Evolutionary conservation across 2,797 vertebrate species (phyloP).

Genomic region (Pseudopleuronectes americanus): DNA sequence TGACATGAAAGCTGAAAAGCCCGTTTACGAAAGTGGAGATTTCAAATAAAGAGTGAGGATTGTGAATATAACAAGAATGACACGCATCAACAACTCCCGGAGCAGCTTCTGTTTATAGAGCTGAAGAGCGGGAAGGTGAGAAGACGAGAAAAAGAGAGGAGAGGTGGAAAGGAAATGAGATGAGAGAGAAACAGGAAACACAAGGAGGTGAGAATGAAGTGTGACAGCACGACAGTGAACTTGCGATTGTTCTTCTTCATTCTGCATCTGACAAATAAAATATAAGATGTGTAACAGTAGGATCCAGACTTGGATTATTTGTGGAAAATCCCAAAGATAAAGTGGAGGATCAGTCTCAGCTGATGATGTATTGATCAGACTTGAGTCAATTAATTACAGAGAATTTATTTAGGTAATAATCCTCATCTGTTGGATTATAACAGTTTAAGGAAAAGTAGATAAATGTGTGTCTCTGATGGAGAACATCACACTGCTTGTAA

Average conservation of each 20-base stretch:
- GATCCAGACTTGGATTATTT: not conserved
- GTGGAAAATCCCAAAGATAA: not conserved
- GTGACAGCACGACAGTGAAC: constrained; percentile 7
- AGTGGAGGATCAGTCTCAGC: too few species aligned
- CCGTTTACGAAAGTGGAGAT: constrained; percentile 7
- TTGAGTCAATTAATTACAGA: not conserved
- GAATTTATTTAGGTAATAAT: too few species aligned
- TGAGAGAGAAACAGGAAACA: not conserved
- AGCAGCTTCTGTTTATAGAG: not conserved
- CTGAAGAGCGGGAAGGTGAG: not conserved
- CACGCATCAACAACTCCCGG: not conserved
- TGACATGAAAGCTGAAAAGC: constrained; percentile 34
- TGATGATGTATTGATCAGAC: too few species aligned
- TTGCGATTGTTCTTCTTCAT: not conserved
- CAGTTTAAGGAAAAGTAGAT: too few species aligned
- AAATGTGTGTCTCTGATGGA: too few species aligned
- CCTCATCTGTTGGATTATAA: too few species aligned
- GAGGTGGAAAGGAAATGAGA: not conserved
- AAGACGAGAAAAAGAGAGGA: not conserved
- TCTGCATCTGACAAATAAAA: not conserved
- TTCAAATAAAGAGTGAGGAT: constrained; percentile 29
- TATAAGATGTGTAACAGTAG: not conserved
- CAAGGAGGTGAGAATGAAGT: constrained; percentile 7
- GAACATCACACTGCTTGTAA: too few species aligned
- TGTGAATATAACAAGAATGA: constrained; percentile 19